Base-by-base conservation (phyloP, 2,113 vertebrate genomes). In the Notechis scutatus region DNA sequence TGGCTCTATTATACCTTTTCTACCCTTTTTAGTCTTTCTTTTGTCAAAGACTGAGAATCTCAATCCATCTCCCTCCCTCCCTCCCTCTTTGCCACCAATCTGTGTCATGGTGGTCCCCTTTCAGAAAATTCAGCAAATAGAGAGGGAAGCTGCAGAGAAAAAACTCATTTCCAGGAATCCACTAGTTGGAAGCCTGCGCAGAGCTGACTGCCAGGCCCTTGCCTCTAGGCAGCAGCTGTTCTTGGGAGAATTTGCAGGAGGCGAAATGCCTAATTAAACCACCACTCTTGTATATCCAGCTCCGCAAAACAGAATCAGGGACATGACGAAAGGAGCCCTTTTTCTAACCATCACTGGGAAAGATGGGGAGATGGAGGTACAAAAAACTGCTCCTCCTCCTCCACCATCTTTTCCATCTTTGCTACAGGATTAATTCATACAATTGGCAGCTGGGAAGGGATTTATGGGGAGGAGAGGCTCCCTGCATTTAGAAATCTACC, bases 171-270 rank as follows among this genome's bases (percentile, higher is more conserved):
- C 74, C 88, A 93, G 88, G 74, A 90, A 86, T 52, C 29, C 9
- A 56, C 34, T 42, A 39, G 69, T 18, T 34, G 88, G n/a, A 59
- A 85, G 9, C n/a, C 24, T 42, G 4, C 61, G 42, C 29, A 45
- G 39, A 50, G 23, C 56, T 23, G 57, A 11, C 85, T 34, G 93
- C 14, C 93, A 1, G 2, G 5, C 42, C 52, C 55, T 74, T 0
- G 9, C 56, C 64, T 42, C 1, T 0, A 1, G 52, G 87, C 92
- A 90, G 92, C 86, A 45, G 69, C 47, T 87, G 88, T n/a, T 85
- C n/a, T 45, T 91, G 90, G 90, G 90, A 89, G 90, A 91, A 93
- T 87, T 42, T 55, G 39, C 52, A 93, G 74, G 39, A 9, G 90
- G 42, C 3, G 3, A 34, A 89, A 91, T 52, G 69, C 74, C 87